These are phyloP conservation scores for Marmota flaviventris DNA, from an alignment of 2,113 vertebrate species.

Conservation along the genomic window DNA sequence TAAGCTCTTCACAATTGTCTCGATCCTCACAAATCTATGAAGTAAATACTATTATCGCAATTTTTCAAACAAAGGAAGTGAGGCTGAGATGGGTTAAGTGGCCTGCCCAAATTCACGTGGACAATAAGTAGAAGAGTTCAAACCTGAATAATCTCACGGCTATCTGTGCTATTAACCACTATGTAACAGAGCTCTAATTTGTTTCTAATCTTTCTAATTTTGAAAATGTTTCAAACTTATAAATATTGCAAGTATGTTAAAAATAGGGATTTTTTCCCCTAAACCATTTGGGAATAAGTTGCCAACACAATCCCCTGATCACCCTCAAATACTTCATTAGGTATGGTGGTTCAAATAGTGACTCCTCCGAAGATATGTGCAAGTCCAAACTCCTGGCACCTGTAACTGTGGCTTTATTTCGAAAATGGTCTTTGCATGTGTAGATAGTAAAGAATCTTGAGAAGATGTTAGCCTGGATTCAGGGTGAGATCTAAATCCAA, in stretches of 20 bases:
- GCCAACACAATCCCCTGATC: background rate
- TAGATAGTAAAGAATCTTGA: background rate
- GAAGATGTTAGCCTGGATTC: background rate
- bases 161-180: background rate
- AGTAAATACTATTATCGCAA: background rate
- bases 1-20: background rate
- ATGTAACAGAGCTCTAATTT: background rate
- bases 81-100: background rate
- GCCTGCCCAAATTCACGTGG: background rate
- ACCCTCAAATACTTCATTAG: background rate
- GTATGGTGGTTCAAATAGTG: background rate
- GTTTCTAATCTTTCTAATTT: slow-evolving; percentile 10
- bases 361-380: background rate
- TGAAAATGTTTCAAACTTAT: background rate
- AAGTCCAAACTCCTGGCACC: background rate
- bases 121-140: background rate
- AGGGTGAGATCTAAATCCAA: background rate
- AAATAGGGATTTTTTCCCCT: background rate
- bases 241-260: background rate
- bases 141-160: background rate
- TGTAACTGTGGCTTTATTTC: background rate
- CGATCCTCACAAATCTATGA: background rate
- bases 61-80: background rate
- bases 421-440: background rate
- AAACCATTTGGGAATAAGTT: background rate